Conservation (phyloP, 2,888 invertebrate genomes). For the Aporophyla nigra region DNA sequence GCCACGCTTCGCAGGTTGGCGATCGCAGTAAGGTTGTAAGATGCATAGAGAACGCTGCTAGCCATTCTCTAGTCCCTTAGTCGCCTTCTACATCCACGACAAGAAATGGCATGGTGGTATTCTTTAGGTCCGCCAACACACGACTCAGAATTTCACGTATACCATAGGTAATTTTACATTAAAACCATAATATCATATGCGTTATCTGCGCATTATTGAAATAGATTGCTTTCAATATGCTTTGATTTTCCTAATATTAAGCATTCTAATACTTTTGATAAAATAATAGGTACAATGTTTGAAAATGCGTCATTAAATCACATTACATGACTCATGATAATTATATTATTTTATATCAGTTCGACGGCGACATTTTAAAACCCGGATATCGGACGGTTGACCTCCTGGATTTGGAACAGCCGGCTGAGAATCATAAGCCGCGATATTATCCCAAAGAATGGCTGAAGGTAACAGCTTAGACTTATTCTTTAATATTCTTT, state of each 20-base stretch:
- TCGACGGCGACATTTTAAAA: conserved; percentile 86
- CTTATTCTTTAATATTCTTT: conserved; percentile 1
- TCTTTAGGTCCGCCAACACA: too few species aligned
- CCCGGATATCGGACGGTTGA: conserved; percentile 88
- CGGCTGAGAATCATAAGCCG: conserved; percentile 78
- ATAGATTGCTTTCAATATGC: neutral
- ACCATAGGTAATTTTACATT: neutral
- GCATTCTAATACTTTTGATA: neutral
- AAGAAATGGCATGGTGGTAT: too few species aligned
- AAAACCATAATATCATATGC: neutral
- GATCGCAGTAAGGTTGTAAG: too few species aligned
- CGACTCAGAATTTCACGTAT: too few species aligned
- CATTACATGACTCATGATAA: conserved; percentile 32
- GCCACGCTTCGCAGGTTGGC: too few species aligned
- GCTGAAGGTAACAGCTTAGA: conserved; percentile 77
- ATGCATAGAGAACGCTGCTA: too few species aligned
- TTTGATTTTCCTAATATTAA: conserved; percentile 12
- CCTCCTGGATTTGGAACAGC: conserved; percentile 85
- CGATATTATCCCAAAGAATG: conserved; percentile 83
- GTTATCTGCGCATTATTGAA: neutral
- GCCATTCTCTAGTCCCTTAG: too few species aligned
- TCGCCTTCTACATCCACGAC: too few species aligned
- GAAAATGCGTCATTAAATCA: conserved; percentile 19
- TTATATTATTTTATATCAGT: conserved; percentile 72
- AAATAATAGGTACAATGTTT: neutral